Conservation (phyloP, 2,113 vertebrate genomes). For the Psettodes erumei region DNA sequence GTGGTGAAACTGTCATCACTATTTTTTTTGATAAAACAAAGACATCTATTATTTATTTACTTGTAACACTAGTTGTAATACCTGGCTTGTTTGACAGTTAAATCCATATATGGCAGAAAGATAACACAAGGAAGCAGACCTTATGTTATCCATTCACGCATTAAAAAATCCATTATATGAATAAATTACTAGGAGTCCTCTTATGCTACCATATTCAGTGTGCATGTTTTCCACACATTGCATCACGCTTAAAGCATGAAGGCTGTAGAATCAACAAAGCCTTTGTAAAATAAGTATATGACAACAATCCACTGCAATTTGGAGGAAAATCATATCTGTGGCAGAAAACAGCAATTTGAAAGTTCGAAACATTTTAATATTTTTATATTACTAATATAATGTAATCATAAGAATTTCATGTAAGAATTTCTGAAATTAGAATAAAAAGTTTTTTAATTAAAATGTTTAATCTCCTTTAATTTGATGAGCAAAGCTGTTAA, state of each 20-base stretch:
- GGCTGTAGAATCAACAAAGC: background rate
- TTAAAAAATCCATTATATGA: too few relatives aligned
- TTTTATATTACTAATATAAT: background rate
- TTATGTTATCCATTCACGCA: too few relatives aligned
- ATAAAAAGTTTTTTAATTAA: background rate
- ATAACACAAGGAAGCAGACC: too few relatives aligned
- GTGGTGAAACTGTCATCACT: too few relatives aligned
- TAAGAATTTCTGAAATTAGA: background rate
- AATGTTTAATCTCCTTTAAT: too few relatives aligned
- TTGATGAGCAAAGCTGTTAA: too few relatives aligned
- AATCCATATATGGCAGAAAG: background rate
- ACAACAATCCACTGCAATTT: background rate
- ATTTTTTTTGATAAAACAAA: too few relatives aligned
- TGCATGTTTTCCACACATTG: conserved; percentile 24
- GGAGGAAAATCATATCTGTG: background rate
- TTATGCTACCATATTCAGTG: background rate
- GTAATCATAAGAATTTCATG: background rate
- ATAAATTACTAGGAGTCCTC: too few relatives aligned
- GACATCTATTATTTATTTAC: background rate
- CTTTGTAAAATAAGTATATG: background rate
- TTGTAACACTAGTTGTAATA: background rate
- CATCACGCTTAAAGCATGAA: conserved; percentile 21
- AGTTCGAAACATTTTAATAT: background rate
- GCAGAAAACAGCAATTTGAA: background rate
- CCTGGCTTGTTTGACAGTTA: background rate